Base-by-base conservation (phyloP, 1,140 invertebrate genomes). In the Drosophila tristis region DNA sequence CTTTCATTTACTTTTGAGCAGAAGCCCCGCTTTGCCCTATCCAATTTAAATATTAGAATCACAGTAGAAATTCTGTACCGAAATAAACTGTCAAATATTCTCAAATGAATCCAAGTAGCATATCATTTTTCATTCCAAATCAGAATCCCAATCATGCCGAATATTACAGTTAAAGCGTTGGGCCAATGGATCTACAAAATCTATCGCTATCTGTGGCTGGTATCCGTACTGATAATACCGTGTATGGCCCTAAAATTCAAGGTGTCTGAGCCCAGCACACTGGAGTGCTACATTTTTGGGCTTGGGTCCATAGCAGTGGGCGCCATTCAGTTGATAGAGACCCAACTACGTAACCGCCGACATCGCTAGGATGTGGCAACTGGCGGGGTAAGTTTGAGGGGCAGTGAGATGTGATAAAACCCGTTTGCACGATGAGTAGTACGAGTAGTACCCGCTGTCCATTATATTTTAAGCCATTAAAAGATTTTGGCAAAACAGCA, bases 221-320 rank as follows among this genome's bases (percentile, higher is more conserved):
- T 48, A 9, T 61, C 63, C 5, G 2, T 80, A 5, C 1, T 63
- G 31, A 64, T 61, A 5, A 66, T 77, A 25, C 80, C 80, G 2
- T 80, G 74, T 63, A 23, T 85, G 2, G 23, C 57, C 16, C 44
- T 74, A 8, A 49, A 72, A 20, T 62, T 47, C 6, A 50, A 74
- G 42, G 53, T 62, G 16, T 15, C 58, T 2, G 58, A 74, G 13
- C 39, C 77, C 4, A 44, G 15, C 35, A 13, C n/a, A 2, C 26
- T 74, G 43, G 80, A 85, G 15, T 44, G 25, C 7, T 20, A 15
- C 7, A 63, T 85, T n/a, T 74, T 80, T 20, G 20, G 20, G 57
- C 70, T 78, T 16, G 5, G 13, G 0, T 26, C n/a, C 15, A 7
- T 80, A 0, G 25, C 50, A 20, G 43, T 86, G 0, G 73, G 53